A percentile compares a stretch with the other conserved stretches of the same genome.
Conservation (phyloP, 2,888 invertebrate species). For the Drosophila algonquin region DNA sequence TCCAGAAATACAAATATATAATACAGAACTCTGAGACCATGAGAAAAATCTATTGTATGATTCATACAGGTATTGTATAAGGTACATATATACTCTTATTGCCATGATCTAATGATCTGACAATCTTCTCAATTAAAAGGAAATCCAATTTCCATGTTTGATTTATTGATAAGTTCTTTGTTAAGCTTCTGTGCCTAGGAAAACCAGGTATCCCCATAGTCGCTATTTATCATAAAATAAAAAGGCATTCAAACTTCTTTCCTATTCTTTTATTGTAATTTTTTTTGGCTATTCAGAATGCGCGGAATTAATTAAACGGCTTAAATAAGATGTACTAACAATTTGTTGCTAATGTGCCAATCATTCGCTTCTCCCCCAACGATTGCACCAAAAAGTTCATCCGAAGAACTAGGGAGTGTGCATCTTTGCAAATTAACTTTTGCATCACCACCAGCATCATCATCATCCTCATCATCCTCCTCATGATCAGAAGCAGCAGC, state of each 20-base stretch:
- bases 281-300: constrained; percentile 32
- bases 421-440: constrained; percentile 60
- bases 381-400: constrained; percentile 42
- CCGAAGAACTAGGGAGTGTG: constrained; percentile 60
- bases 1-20: too few relatives aligned
- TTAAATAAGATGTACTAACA: constrained; percentile 78
- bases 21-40: too few relatives aligned
- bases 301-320: constrained; percentile 62
- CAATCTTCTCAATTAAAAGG: too few relatives aligned
- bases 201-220: background rate
- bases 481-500: constrained; percentile 2
- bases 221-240: background rate
- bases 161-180: background rate
- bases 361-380: constrained; percentile 50
- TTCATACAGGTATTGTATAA: too few relatives aligned
- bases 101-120: too few relatives aligned
- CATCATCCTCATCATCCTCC: constrained; percentile 37
- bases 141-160: background rate
- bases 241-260: background rate
- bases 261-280: constrained; percentile 5
- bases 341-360: constrained; percentile 74
- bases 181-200: too few relatives aligned
- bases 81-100: too few relatives aligned
- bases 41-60: too few relatives aligned
- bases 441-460: constrained; percentile 43